phyloP scores from a whole-genome alignment of 2,888 invertebrate genomes.

The Sceliomorpha sp. region DNA sequence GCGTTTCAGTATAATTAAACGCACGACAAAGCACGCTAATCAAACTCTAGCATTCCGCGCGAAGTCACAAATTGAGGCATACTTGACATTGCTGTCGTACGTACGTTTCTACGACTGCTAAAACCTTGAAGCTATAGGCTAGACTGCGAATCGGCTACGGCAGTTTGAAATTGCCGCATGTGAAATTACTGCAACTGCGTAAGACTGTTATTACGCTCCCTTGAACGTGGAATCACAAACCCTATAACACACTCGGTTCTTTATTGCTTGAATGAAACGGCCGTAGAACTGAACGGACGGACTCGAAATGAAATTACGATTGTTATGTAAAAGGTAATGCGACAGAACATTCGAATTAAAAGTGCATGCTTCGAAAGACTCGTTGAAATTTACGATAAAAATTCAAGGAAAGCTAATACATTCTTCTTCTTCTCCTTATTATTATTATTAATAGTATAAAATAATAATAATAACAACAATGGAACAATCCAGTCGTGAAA shows the following conservation, averaged over 20 bases:
- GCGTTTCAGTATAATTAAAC: too few relatives aligned
- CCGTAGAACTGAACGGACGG: slow-evolving; percentile 10
- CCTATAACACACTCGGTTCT: slow-evolving; percentile 25
- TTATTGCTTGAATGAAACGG: slow-evolving; percentile 24
- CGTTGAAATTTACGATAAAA: background rate
- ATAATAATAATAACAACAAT: too few relatives aligned
- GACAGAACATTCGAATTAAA: slow-evolving; percentile 8
- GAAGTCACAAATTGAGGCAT: background rate
- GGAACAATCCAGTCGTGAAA: too few relatives aligned
- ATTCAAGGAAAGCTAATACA: background rate
- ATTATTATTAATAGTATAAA: too few relatives aligned
- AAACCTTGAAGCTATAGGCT: slow-evolving; percentile 7
- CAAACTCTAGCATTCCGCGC: too few relatives aligned
- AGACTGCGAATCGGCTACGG: slow-evolving; percentile 23
- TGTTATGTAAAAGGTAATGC: background rate
- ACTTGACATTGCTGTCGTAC: background rate
- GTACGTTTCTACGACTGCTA: slow-evolving; percentile 9
- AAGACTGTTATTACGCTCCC: slow-evolving; percentile 42
- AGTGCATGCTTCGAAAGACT: too few relatives aligned
- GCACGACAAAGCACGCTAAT: too few relatives aligned
- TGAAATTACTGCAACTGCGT: slow-evolving; percentile 38
- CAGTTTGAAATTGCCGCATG: slow-evolving; percentile 22
- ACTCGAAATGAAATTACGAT: slow-evolving; percentile 1
- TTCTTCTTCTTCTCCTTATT: too few relatives aligned
- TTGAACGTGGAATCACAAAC: slow-evolving; percentile 33